These are phyloP conservation scores for Drosophila hydei DNA, from an alignment of 1,140 invertebrate species.

Conservation along the genomic window DNA sequence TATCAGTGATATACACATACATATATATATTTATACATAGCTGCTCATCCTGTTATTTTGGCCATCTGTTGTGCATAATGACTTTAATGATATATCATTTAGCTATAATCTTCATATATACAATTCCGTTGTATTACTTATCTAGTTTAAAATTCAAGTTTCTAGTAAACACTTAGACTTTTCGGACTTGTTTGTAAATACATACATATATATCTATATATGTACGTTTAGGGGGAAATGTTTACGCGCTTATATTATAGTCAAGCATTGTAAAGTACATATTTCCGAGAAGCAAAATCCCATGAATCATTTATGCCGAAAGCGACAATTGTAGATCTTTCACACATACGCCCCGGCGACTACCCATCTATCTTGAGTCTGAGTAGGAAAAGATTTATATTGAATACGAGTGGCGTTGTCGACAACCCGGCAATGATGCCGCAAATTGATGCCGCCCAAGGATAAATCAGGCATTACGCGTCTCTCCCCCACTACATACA, in stretches of 20 bases:
- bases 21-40: no score
- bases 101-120: no score
- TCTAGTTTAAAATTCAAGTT: no score
- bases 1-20: no score
- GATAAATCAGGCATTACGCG: constrained; percentile 2
- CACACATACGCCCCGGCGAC: background rate
- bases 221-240: background rate
- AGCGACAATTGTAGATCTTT: background rate
- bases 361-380: background rate
- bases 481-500: background rate
- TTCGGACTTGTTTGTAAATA: no score
- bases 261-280: background rate
- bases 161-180: no score
- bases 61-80: no score
- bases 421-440: background rate
- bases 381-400: background rate
- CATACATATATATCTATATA: no score
- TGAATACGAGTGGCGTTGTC: background rate
- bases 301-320: constrained; percentile 1
- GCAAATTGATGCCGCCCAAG: constrained; percentile 1
- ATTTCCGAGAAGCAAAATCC: background rate
- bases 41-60: no score
- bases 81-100: no score
- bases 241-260: constrained; percentile 2
- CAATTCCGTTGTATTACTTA: no score